Conservation (phyloP, 1,140 invertebrate genomes). For the Epicauta chinensis region DNA sequence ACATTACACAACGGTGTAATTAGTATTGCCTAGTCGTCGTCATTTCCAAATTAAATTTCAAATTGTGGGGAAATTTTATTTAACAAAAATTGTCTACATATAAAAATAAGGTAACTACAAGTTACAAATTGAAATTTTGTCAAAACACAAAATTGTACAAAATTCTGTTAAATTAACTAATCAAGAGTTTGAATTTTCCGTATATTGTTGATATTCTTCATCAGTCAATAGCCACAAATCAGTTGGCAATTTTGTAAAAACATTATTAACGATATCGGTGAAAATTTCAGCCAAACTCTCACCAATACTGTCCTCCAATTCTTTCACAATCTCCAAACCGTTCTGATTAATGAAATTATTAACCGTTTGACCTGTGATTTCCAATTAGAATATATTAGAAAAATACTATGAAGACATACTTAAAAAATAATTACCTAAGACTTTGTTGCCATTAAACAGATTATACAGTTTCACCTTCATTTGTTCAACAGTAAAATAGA, state of each 20-base stretch:
- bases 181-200: conserved; percentile 1
- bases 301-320: conserved; percentile 44
- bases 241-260: conserved; percentile 44
- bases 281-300: conserved; percentile 43
- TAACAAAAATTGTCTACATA: no score
- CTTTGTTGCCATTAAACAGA: conserved; percentile 56
- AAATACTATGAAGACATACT: neutral
- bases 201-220: conserved; percentile 23
- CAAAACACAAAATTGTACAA: no score
- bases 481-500: conserved; percentile 48
- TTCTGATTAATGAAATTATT: conserved; percentile 48
- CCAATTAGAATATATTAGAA: neutral
- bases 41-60: no score
- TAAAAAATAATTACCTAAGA: conserved; percentile 40
- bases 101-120: no score
- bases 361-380: conserved; percentile 44
- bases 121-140: no score
- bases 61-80: no score
- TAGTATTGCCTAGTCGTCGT: no score
- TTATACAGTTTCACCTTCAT: conserved; percentile 55
- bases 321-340: conserved; percentile 42
- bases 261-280: conserved; percentile 44
- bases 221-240: conserved; percentile 41
- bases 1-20: no score
- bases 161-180: no score